Evolutionary conservation across 30 jellyfish, hydroid and myxozoan species (phyloP).

Genomic region (Aurelia aurita): DNA sequence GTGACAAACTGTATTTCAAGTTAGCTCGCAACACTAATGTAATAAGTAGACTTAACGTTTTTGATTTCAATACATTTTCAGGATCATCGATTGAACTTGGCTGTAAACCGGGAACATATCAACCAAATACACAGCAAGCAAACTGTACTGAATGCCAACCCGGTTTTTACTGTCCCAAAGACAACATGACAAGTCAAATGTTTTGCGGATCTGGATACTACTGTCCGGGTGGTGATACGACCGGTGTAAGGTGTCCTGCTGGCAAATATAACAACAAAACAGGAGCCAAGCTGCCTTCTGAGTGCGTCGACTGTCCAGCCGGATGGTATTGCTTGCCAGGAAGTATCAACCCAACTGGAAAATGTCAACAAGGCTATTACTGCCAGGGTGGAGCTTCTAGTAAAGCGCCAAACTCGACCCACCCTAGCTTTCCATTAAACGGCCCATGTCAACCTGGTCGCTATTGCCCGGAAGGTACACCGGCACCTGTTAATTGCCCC

Average conservation of each 20-base stretch:
- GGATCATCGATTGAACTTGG: slow-evolving; percentile 84
- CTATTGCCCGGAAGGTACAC: slow-evolving; percentile 92
- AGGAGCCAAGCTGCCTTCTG: slow-evolving; percentile 69
- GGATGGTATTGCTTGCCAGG: slow-evolving; percentile 94
- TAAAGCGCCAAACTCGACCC: slow-evolving; percentile 78
- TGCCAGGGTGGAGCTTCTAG: slow-evolving; percentile 92
- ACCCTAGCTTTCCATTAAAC: slow-evolving; percentile 60
- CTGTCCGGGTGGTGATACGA: slow-evolving; percentile 90
- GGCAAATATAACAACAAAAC: slow-evolving; percentile 93
- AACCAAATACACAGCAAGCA: slow-evolving; percentile 82
- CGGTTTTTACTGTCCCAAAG: slow-evolving; percentile 86
- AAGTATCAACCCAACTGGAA: slow-evolving; percentile 79
- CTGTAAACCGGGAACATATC: slow-evolving; percentile 93
- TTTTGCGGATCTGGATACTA: slow-evolving; percentile 87
- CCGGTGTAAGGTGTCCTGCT: slow-evolving; percentile 84
- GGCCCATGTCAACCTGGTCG: slow-evolving; percentile 95
- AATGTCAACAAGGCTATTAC: slow-evolving; percentile 85
- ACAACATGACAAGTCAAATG: slow-evolving; percentile 79
- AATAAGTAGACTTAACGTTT: too few species aligned
- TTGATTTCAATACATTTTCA: neutral
- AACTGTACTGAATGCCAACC: slow-evolving; percentile 79
- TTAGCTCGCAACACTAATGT: too few species aligned
- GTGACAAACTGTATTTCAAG: too few species aligned
- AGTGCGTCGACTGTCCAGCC: slow-evolving; percentile 81
- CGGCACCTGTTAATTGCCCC: slow-evolving; percentile 88